A percentile compares a stretch with the other conserved stretches of the same genome.
phyloP scores from a whole-genome alignment of 2,888 invertebrate genomes.

The Plagodis pulveraria region DNA sequence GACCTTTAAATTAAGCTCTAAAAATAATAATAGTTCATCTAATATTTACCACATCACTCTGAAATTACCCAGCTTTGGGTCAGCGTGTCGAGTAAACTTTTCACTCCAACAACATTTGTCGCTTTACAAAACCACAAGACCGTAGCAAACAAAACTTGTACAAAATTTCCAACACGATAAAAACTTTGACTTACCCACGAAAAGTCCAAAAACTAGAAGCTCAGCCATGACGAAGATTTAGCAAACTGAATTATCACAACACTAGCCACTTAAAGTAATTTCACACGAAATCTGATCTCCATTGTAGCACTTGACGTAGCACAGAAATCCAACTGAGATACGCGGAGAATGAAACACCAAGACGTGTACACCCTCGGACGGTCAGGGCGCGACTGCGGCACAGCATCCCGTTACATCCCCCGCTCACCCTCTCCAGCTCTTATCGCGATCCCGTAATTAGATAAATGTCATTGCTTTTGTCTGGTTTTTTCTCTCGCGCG shows the following conservation, averaged over 20 bases:
- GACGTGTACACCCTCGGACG: slow-evolving; percentile 41
- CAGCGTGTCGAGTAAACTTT: too few relatives aligned
- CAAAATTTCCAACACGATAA: slow-evolving; percentile 11
- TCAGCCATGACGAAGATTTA: slow-evolving; percentile 52
- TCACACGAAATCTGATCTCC: slow-evolving; percentile 28
- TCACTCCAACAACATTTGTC: slow-evolving; percentile 2
- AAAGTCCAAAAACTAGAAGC: slow-evolving; percentile 59
- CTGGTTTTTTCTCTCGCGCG: slow-evolving; percentile 54
- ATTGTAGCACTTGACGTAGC: slow-evolving; percentile 31
- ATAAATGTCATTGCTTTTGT: slow-evolving; percentile 82
- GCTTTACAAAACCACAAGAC: slow-evolving; percentile 11
- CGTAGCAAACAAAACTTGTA: slow-evolving; percentile 15
- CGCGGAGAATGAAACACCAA: slow-evolving; percentile 24
- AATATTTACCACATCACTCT: too few relatives aligned
- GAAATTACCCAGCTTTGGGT: too few relatives aligned
- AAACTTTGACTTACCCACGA: slow-evolving; percentile 53
- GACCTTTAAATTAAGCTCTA: too few relatives aligned
- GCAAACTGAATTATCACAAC: slow-evolving; percentile 30
- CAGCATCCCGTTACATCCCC: slow-evolving; percentile 50
- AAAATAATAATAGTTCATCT: too few relatives aligned
- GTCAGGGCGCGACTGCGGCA: slow-evolving; percentile 63
- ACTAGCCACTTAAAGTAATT: slow-evolving; percentile 25
- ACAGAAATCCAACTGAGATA: slow-evolving; percentile 32
- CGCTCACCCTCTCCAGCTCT: slow-evolving; percentile 52
- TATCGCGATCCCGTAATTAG: slow-evolving; percentile 82